Percentiles rank a stretch among this genome's conserved stretches.
Evolutionary conservation across 2,797 vertebrate species (phyloP).

Genomic region (Sebastolobus alascanus): DNA sequence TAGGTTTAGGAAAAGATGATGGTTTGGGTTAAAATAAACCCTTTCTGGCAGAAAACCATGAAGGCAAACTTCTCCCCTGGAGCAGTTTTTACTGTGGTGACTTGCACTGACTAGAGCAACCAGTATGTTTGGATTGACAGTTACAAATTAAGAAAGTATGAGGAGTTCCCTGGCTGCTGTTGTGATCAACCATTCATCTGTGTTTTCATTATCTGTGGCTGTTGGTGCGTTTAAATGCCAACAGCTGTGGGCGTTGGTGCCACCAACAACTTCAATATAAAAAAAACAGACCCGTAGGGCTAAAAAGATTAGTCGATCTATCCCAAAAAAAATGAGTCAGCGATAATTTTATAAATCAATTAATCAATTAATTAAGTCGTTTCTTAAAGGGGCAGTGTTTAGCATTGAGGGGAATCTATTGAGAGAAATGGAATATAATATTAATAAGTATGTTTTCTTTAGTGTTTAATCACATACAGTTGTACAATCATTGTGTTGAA

Average conservation of each 20-base stretch:
- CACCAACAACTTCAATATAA: not conserved
- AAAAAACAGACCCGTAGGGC: not conserved
- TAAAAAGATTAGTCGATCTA: not conserved
- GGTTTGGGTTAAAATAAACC: no score
- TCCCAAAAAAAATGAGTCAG: not conserved
- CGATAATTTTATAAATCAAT: accelerated
- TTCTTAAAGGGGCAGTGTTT: not conserved
- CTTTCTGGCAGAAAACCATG: no score
- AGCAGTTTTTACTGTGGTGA: no score
- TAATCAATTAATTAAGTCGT: not conserved
- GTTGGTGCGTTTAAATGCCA: not conserved
- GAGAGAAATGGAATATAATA: no score
- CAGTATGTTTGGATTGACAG: no score
- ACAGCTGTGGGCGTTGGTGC: not conserved
- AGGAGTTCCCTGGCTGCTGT: no score
- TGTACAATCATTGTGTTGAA: accelerated
- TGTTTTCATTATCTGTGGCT: not conserved
- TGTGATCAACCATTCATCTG: not conserved
- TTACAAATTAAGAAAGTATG: no score
- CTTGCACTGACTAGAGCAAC: no score
- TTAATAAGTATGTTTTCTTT: not conserved
- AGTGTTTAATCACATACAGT: no score
- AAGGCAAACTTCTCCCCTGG: no score
- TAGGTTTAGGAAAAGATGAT: no score
- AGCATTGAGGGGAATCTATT: no score